Percentiles rank a stretch among this genome's conserved stretches.
Conservation (phyloP, 2,113 vertebrate species). For the Cisticola juncidis region DNA sequence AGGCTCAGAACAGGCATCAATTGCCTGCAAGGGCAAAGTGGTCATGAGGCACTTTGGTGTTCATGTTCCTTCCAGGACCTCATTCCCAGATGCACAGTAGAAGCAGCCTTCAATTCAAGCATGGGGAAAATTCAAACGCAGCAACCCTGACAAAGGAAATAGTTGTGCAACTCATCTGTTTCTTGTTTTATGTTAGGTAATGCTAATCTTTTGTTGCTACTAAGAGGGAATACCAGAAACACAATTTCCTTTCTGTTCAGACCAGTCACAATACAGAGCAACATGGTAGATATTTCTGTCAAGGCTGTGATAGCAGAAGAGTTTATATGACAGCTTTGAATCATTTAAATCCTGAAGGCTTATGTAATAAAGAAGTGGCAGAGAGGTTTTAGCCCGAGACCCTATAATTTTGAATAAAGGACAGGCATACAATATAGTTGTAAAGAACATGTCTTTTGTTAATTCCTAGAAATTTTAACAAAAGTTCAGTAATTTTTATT, state of each 20-base stretch:
- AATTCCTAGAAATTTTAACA: neutral
- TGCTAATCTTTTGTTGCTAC: neutral
- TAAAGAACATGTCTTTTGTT: neutral
- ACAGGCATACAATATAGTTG: neutral
- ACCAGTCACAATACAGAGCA: neutral
- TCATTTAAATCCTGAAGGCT: neutral
- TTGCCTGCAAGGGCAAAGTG: neutral
- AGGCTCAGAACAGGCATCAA: neutral
- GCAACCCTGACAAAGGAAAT: neutral
- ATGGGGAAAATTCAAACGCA: neutral
- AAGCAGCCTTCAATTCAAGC: neutral
- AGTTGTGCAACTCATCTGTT: neutral
- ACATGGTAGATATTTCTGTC: neutral
- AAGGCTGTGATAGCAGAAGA: neutral
- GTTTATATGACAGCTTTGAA: neutral
- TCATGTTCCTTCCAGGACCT: neutral
- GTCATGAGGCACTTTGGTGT: neutral
- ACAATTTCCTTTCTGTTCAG: neutral
- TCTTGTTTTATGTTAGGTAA: neutral
- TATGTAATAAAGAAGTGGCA: neutral
- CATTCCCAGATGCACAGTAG: neutral
- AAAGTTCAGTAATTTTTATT: neutral
- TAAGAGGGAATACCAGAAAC: neutral
- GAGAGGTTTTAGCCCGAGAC: neutral
- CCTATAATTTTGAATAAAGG: neutral